phyloP scores from a whole-genome alignment of 2,797 vertebrate genomes.

The Falco rusticolus region DNA sequence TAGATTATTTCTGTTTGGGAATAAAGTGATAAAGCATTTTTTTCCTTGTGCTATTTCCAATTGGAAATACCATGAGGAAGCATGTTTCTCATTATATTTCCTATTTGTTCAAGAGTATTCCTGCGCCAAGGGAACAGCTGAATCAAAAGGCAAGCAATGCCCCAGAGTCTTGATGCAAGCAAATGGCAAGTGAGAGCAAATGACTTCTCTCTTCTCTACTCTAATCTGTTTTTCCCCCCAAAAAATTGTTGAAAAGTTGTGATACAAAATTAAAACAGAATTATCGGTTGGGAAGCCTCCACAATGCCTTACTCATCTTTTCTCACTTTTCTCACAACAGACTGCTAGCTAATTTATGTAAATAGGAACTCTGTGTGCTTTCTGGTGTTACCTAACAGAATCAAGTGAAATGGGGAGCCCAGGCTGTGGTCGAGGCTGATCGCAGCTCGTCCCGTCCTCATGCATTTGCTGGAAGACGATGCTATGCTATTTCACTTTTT shows the following conservation, averaged over 20 bases:
- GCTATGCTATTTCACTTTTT: not conserved
- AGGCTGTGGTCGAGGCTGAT: not conserved
- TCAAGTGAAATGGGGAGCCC: not conserved
- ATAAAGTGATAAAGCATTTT: conserved; percentile 61
- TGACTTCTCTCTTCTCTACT: not conserved
- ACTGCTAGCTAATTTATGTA: not conserved
- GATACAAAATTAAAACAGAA: conserved; percentile 26
- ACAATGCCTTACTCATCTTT: not conserved
- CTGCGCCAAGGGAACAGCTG: conserved; percentile 57
- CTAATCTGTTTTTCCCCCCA: not conserved
- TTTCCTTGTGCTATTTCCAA: conserved; percentile 64
- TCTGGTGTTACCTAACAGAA: not conserved
- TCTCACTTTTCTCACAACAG: conserved; percentile 22
- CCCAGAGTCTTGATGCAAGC: conserved; percentile 48
- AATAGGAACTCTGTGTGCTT: not conserved
- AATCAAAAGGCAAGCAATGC: conserved; percentile 62
- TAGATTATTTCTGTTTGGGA: conserved; percentile 64
- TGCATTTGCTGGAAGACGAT: not conserved
- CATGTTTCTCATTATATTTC: conserved; percentile 69
- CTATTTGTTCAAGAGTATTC: conserved; percentile 57
- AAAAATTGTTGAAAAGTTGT: conserved; percentile 38
- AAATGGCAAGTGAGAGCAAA: conserved; percentile 47
- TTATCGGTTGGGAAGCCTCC: not conserved
- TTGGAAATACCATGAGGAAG: conserved; percentile 67
- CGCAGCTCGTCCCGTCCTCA: not conserved